Conservation (phyloP, 2,797 vertebrate species). For the Thalassophryne amazonica region DNA sequence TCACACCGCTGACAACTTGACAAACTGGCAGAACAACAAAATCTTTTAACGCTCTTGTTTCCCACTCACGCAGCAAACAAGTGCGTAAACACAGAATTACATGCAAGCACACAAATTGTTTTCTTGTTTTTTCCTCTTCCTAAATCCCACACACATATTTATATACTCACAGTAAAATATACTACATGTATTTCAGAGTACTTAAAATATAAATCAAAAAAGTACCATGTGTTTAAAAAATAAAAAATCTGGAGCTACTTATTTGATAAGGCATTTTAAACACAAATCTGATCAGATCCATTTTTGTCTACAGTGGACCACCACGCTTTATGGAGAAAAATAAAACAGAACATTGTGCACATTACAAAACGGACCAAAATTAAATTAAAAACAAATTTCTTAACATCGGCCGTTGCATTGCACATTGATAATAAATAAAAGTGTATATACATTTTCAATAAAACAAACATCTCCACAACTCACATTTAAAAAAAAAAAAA, state of each 20-base stretch:
- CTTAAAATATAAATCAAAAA: neutral
- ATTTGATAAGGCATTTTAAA: slow-evolving; percentile 59
- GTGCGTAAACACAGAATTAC: slow-evolving; percentile 22
- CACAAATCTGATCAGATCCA: slow-evolving; percentile 31
- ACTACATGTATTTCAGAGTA: neutral
- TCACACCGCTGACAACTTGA: slow-evolving; percentile 21
- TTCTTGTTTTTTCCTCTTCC: neutral
- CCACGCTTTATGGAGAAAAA: slow-evolving; percentile 4
- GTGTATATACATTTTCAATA: too few species aligned
- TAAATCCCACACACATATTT: slow-evolving; percentile 14
- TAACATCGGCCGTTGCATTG: too few species aligned
- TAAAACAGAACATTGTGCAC: slow-evolving; percentile 12
- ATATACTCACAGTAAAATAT: slow-evolving; percentile 8
- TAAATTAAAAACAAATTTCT: too few species aligned
- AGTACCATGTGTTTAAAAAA: slow-evolving; percentile 12
- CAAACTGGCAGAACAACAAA: slow-evolving; percentile 15
- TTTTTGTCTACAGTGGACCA: slow-evolving; percentile 20
- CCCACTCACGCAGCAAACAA: slow-evolving; percentile 35
- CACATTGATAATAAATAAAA: slow-evolving; percentile 46
- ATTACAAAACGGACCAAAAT: slow-evolving; percentile 14
- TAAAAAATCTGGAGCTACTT: slow-evolving; percentile 31
- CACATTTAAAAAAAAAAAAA: slow-evolving; percentile 36
- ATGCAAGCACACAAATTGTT: slow-evolving; percentile 33
- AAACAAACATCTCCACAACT: too few species aligned
- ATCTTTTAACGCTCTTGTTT: slow-evolving; percentile 10